phyloP scores from a whole-genome alignment of 2,113 vertebrate genomes.

The Macquaria ambigua region DNA sequence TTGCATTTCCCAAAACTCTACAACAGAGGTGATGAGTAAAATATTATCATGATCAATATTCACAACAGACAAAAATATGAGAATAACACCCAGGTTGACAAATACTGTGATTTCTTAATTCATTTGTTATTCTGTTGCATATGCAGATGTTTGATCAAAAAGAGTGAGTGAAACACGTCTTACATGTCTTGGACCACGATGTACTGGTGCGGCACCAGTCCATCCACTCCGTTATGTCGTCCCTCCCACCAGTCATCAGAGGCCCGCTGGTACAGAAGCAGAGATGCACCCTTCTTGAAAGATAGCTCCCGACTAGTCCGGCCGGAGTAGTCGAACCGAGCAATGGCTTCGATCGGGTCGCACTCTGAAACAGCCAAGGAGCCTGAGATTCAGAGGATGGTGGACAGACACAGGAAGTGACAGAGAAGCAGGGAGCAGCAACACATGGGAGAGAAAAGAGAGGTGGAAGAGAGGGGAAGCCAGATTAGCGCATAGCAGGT shows the following conservation, averaged over 20 bases:
- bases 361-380: constrained; percentile 89
- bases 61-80: neutral
- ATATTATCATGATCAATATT: neutral
- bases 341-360: constrained; percentile 94
- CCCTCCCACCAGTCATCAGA: constrained; percentile 99
- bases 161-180: constrained; percentile 55
- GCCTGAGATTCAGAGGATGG: constrained; percentile 79
- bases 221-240: constrained; percentile 91
- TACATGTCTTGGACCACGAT: constrained; percentile 96
- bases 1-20: neutral
- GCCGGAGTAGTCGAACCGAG: constrained; percentile 94
- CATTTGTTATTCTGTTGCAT: neutral
- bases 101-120: neutral
- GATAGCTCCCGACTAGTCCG: constrained; percentile 93
- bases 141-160: neutral
- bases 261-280: constrained; percentile 92
- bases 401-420: constrained; percentile 49
- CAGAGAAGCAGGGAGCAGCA: constrained; percentile 30
- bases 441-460: constrained; percentile 2
- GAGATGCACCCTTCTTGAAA: constrained; percentile 94
- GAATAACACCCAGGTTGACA: neutral
- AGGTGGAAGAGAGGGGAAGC: constrained; percentile 41
- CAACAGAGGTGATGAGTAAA: neutral
- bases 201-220: constrained; percentile 96
- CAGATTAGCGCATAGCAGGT: constrained; percentile 76